phyloP scores from a whole-genome alignment of 2,113 vertebrate species.

The Erythrolamprus reginae region DNA sequence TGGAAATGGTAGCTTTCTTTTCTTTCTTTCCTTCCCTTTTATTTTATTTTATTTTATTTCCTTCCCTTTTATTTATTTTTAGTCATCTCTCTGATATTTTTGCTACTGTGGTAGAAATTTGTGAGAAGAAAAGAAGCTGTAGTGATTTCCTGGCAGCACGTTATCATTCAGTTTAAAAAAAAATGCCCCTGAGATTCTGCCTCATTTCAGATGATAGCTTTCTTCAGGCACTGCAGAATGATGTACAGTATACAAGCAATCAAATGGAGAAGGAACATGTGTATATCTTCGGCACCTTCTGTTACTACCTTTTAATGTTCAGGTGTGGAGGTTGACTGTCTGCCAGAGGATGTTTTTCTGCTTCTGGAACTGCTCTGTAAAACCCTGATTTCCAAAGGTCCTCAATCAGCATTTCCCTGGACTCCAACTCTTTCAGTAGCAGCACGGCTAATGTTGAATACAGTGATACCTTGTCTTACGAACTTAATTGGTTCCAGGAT shows the following conservation, averaged over 20 bases:
- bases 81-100: background rate
- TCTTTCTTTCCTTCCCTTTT: background rate
- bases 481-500: too few species aligned
- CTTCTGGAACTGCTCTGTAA: background rate
- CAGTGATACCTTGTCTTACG: too few species aligned
- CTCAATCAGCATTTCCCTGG: background rate
- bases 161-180: background rate
- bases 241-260: background rate
- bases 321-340: background rate
- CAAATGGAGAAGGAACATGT: background rate
- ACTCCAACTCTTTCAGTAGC: background rate
- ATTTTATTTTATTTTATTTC: too few species aligned
- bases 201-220: background rate
- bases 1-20: background rate
- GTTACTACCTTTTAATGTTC: background rate
- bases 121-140: background rate
- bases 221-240: background rate
- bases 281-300: background rate
- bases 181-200: background rate
- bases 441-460: background rate
- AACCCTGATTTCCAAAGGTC: background rate
- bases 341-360: background rate
- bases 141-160: background rate
- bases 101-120: background rate
- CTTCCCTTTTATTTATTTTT: background rate